Percentiles rank a stretch among this genome's conserved stretches.
Conservation (phyloP, 2,797 vertebrate genomes). For the Alfaro cultratus region DNA sequence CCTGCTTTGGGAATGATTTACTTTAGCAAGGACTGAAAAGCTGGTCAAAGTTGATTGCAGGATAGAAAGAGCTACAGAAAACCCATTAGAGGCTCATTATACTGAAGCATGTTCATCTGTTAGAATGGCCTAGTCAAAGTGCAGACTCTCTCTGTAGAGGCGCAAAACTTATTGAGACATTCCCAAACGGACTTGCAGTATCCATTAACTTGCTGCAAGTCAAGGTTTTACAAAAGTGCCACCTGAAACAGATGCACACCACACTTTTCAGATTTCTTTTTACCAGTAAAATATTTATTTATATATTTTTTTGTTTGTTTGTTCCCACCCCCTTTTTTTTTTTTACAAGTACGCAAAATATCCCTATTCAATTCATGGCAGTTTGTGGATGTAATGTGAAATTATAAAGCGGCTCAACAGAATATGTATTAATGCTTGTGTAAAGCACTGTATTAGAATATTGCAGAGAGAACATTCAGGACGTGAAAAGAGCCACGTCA, state of each 20-base stretch:
- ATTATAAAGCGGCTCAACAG: background rate
- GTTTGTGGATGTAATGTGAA: background rate
- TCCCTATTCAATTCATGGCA: background rate
- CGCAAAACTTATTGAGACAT: background rate
- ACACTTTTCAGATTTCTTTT: background rate
- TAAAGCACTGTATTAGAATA: slow-evolving; percentile 27
- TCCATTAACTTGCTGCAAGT: background rate
- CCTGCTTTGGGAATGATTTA: background rate
- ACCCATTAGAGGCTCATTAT: background rate
- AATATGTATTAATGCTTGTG: background rate
- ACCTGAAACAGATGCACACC: background rate
- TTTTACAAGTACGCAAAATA: background rate
- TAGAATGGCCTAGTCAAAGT: background rate
- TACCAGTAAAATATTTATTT: background rate
- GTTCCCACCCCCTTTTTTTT: background rate
- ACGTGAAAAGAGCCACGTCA: background rate
- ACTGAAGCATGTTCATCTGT: background rate
- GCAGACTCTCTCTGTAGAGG: background rate
- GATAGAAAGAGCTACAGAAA: background rate
- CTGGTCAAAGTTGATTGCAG: background rate
- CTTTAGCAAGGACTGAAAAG: background rate
- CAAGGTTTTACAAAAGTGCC: background rate
- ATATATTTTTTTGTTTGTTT: background rate
- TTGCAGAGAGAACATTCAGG: background rate
- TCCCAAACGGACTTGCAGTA: background rate